Conservation (phyloP, 2,113 vertebrate species). For the Vulpes lagopus region DNA sequence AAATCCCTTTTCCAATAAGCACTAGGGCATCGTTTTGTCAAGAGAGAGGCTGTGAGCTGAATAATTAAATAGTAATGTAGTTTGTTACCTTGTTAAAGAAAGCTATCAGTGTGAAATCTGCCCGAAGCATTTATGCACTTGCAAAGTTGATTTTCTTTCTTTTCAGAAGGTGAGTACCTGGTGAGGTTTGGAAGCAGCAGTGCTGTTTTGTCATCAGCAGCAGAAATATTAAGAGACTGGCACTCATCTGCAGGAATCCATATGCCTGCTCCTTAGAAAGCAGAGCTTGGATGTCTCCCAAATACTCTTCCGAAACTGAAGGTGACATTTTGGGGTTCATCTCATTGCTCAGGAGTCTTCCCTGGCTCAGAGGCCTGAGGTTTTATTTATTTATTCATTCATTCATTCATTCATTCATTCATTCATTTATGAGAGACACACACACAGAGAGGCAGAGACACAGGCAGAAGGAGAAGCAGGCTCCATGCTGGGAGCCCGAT, state of each 20-base stretch:
- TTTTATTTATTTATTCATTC: no score
- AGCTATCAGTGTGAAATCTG: background rate
- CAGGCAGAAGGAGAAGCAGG: no score
- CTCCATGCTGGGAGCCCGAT: no score
- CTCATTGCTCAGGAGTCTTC: background rate
- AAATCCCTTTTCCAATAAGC: slow-evolving; percentile 61
- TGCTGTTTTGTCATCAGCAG: background rate
- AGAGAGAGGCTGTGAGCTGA: slow-evolving; percentile 64
- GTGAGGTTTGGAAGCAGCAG: background rate
- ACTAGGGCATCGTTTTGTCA: slow-evolving; percentile 41
- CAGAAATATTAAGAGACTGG: background rate
- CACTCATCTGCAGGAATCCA: background rate
- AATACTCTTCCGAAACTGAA: background rate
- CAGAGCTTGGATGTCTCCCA: background rate
- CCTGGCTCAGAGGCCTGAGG: background rate
- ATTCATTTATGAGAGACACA: no score
- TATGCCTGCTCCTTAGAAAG: accelerated
- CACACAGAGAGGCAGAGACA: no score
- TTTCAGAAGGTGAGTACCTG: background rate
- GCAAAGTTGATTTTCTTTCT: background rate
- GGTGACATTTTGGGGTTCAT: background rate
- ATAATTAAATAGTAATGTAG: slow-evolving; percentile 39
- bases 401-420: no score
- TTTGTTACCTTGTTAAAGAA: slow-evolving; percentile 46
- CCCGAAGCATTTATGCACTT: slow-evolving; percentile 16